Evolutionary conservation across 35 echinoderm and acorn worm genomes (phyloP), one percentile per base, ranked within the genome.

Genomic region (Diadema setosum): DNA sequence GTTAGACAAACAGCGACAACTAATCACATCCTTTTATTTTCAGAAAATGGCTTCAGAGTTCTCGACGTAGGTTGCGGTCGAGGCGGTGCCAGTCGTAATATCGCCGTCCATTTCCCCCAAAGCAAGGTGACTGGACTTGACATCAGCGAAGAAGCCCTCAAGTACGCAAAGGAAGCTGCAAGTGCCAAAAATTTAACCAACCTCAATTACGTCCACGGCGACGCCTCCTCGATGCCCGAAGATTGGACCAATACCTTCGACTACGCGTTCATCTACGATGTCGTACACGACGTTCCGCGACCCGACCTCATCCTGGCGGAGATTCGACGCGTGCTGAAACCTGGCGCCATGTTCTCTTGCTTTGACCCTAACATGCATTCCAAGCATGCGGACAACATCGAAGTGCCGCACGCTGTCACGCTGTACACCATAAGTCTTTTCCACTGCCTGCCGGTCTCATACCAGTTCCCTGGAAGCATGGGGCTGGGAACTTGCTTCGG

Each of bases 171-270:
- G 40, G 56, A 87, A 26, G 40, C 37, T 30, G 85, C 85, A 5
- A 26, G 6, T 5, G 21, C 1, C 56, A 76, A 8, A 20, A 37
- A 39, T 31, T 73, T 91, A 25, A 57, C 20, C 43, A 91, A 91
- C 50, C 46, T 85, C 14, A 41, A 85, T 15, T 91, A 85, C 61
- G 31, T 78, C 1, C 31, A 20, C 29, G 11, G 20, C 36, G 83
- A 91, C 70, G 65, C 74, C 11, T 20, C 67, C 0, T 52, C 49
- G 31, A 17, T 91, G 42, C 83, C 90, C 17, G 65, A 31, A 6
- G 90, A 86, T 7, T 91, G 90, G 90, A 58, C 83, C 17, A 52
- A 29, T 23, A 87, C 39, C 44, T 91, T 91, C 42, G 60, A 91
- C 39, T 86, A 55, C 40, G 63, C 56, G 7, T 80, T 80, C 43